phyloP scores from a whole-genome alignment of 1,140 invertebrate species.

The Bombus difficillimus region DNA sequence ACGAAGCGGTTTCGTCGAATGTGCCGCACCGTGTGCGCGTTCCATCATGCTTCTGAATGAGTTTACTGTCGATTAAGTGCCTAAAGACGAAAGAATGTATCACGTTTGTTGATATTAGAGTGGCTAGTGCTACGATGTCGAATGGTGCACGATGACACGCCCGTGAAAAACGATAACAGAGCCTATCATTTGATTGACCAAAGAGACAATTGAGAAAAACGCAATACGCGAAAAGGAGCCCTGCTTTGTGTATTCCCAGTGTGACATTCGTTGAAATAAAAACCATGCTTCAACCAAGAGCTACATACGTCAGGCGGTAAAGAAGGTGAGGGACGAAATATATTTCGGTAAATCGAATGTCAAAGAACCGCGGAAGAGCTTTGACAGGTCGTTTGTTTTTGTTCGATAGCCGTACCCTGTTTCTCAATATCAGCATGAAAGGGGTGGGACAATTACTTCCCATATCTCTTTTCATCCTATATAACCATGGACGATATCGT shows the following conservation, averaged over 20 bases:
- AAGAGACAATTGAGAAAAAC: neutral
- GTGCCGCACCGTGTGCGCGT: constrained; percentile 28
- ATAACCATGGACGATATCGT: neutral
- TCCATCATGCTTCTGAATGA: constrained; percentile 41
- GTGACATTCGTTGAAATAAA: constrained; percentile 13
- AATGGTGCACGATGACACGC: constrained; percentile 63
- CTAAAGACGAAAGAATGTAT: constrained; percentile 14
- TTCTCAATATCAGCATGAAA: neutral
- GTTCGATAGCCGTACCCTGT: neutral
- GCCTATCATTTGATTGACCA: constrained; percentile 34
- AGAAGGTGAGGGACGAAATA: constrained; percentile 34
- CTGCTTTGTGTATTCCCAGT: constrained; percentile 18
- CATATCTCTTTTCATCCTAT: neutral
- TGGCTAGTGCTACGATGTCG: constrained; percentile 28
- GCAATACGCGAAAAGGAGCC: neutral
- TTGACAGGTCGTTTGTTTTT: constrained; percentile 57
- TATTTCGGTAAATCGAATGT: constrained; percentile 2
- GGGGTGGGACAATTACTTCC: constrained; percentile 36
- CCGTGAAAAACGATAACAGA: constrained; percentile 57
- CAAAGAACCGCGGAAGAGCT: neutral
- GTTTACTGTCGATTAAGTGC: constrained; percentile 38
- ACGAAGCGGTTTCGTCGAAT: constrained; percentile 39
- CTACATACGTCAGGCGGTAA: constrained; percentile 13
- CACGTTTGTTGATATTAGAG: neutral
- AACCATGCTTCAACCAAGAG: constrained; percentile 49